phyloP scores from a whole-genome alignment of 1,140 invertebrate genomes.

The Drosophila orena region DNA sequence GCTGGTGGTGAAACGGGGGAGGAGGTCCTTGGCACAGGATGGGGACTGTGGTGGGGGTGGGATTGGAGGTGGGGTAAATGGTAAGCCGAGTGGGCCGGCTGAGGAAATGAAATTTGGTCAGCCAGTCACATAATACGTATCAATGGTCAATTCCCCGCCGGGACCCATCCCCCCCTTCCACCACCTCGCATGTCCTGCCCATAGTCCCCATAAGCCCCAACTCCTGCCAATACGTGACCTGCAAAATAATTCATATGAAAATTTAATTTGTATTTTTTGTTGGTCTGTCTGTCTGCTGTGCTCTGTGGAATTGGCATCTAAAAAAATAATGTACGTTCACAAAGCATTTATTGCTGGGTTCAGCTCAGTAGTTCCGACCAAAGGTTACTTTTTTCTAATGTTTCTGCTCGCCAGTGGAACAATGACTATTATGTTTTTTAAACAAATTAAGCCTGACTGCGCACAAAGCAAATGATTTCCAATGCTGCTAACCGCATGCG shows the following conservation, averaged over 20 bases:
- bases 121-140: conserved; percentile 79
- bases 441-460: background rate
- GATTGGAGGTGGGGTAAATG: too few species aligned
- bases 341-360: conserved; percentile 23
- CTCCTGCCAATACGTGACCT: conserved; percentile 62
- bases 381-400: conserved; percentile 17
- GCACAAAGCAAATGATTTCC: conserved; percentile 68
- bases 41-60: too few species aligned
- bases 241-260: conserved; percentile 81
- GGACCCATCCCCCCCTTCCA: too few species aligned
- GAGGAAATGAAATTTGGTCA: conserved; percentile 48
- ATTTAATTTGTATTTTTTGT: conserved; percentile 74
- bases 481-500: conserved; percentile 64
- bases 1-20: conserved; percentile 7
- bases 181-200: conserved; percentile 7
- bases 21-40: too few species aligned
- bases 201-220: background rate
- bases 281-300: background rate
- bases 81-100: too few species aligned
- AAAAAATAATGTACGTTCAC: conserved; percentile 8
- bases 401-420: background rate
- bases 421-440: conserved; percentile 8
- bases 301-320: conserved; percentile 16
- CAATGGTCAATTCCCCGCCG: conserved; percentile 65
- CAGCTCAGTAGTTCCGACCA: conserved; percentile 1